Base-by-base conservation (phyloP, 2,888 invertebrate species). In the Synergus laeviventris region DNA sequence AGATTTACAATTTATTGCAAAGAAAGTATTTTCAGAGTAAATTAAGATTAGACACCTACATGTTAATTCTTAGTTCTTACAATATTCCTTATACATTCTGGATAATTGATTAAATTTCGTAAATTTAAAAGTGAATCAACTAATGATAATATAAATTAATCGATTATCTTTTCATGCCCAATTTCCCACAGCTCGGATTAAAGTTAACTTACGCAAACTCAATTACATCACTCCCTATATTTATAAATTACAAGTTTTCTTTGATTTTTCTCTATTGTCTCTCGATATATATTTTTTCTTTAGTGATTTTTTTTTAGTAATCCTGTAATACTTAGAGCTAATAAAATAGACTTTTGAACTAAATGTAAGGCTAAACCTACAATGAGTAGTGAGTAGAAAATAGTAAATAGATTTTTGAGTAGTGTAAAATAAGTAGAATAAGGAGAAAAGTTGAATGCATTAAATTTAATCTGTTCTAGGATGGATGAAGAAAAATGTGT, bases 401-500 rank as follows among this genome's bases (percentile, higher is more conserved):
- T 31, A 61, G 31, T 60, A 31, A 16, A 31, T 60, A 12, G 24
- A 16, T 38, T 66, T 45, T 66, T 66, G 8, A 66, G 42, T 24
- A 24, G 16, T 24, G 16, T 31, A 31, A n/a, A n/a, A 31, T 31
- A 31, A 31, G 31, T 31, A 31, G 12, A 64, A 64, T 18, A 18
- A 14, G 4, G 24, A 12, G 45, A 24, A 42, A 5, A 45, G 42
- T 14, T 24, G 3, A 54, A 45, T 49, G n/a, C 49, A 16, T 18
- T 2, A 9, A 62, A 62, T 62, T 39, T 16, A 8, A 62, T 36
- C n/a, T 36, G 49, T 70, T 49, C 12, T 11, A 5, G 36, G 31
- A 54, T 49, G 49, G 11, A 36, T 70, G 36, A 36, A n/a, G 70
- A 45, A 70, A 70, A 70, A 11, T 70, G 5, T 49, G 31, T 70